Evolutionary conservation across 2,888 invertebrate genomes (phyloP).

Genomic region (Hypercompe scribonia): DNA sequence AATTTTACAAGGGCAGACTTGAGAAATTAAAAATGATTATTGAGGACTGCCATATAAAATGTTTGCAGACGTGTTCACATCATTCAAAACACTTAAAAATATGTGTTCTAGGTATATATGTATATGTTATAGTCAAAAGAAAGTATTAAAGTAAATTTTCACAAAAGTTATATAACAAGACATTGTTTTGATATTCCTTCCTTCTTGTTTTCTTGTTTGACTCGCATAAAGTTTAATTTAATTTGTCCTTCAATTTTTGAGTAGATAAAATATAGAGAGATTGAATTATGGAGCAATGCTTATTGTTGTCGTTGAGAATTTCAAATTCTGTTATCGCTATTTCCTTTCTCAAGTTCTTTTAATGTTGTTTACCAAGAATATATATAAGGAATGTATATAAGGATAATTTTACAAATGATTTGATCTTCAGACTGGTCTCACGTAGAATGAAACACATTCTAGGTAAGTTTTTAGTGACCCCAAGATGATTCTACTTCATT

Average conservation of each 20-base stretch:
- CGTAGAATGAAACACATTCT: conserved; percentile 49
- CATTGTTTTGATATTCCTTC: conserved; percentile 10
- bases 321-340: conserved; percentile 27
- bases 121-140: not conserved
- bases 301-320: conserved; percentile 27
- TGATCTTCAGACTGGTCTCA: conserved; percentile 48
- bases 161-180: conserved; percentile 24
- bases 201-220: conserved; percentile 8
- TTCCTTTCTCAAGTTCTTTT: conserved; percentile 22
- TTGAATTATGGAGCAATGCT: conserved; percentile 29
- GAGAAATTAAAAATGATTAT: not conserved
- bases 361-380: conserved; percentile 23
- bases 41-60: not conserved
- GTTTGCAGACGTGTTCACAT: not conserved
- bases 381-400: conserved; percentile 26
- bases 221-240: conserved; percentile 14
- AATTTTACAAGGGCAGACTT: not conserved
- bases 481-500: conserved; percentile 46
- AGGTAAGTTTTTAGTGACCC: conserved; percentile 53
- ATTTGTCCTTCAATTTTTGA: conserved; percentile 17
- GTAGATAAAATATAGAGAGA: conserved; percentile 15
- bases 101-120: not conserved
- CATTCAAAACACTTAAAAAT: not conserved
- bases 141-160: conserved; percentile 21
- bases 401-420: conserved; percentile 43